phyloP scores from a whole-genome alignment of 2,113 vertebrate species.

The Oceanodroma tethys region DNA sequence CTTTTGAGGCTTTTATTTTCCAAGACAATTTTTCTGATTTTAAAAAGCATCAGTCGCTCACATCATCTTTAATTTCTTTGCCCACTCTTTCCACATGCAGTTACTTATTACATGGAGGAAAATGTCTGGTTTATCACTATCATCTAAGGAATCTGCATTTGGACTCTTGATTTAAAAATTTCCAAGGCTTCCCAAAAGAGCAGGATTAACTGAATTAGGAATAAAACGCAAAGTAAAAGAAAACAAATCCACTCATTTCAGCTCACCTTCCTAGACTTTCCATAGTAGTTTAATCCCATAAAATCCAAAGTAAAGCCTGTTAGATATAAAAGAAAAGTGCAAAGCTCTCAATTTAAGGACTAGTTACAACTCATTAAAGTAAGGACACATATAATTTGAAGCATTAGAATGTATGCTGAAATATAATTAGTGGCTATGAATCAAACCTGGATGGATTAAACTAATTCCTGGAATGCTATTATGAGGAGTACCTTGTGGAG shows the following conservation, averaged over 20 bases:
- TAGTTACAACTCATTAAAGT: constrained; percentile 74
- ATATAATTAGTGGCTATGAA: constrained; percentile 73
- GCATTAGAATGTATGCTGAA: constrained; percentile 66
- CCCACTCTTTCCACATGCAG: not conserved
- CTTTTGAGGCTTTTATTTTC: not conserved
- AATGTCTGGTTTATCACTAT: not conserved
- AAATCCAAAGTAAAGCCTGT: constrained; percentile 62
- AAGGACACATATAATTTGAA: constrained; percentile 67
- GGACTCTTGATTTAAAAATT: not conserved
- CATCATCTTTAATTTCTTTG: not conserved
- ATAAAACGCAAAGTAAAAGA: not conserved
- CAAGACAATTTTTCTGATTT: not conserved
- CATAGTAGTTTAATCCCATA: constrained; percentile 61
- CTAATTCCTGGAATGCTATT: constrained; percentile 71
- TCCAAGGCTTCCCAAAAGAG: not conserved
- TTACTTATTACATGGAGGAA: not conserved
- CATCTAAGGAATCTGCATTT: not conserved
- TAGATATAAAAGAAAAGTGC: constrained; percentile 58
- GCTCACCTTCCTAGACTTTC: not conserved
- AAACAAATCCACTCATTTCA: constrained; percentile 2
- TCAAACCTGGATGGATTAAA: constrained; percentile 68
- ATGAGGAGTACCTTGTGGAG: constrained; percentile 37
- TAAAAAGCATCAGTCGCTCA: not conserved
- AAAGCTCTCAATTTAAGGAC: constrained; percentile 65
- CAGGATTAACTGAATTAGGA: constrained; percentile 20